phyloP scores from a whole-genome alignment of 2,113 vertebrate species.

The Erythrocercus mccallii region DNA sequence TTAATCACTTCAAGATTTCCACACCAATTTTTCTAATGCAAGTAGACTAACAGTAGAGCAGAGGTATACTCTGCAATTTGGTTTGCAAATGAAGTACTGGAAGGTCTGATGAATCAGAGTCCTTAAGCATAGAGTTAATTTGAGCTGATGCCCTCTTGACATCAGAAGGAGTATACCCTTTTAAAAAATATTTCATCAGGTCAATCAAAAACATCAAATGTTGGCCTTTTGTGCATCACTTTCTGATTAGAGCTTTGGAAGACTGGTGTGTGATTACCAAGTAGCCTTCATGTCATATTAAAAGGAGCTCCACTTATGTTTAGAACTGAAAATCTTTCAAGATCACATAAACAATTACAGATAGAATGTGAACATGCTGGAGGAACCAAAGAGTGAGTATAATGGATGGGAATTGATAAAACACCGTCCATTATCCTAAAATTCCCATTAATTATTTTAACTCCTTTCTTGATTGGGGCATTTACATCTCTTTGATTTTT shows the following conservation, averaged over 20 bases:
- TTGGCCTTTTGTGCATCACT: background rate
- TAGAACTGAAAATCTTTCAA: constrained; percentile 4
- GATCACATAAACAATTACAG: background rate
- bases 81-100: background rate
- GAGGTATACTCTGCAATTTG: background rate
- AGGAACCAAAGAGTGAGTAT: background rate
- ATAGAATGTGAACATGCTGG: background rate
- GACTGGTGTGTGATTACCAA: background rate
- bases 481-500: background rate
- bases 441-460: background rate
- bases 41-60: background rate
- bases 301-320: background rate
- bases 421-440: background rate
- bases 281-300: background rate
- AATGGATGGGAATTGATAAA: background rate
- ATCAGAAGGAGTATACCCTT: background rate
- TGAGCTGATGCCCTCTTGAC: background rate
- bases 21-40: background rate
- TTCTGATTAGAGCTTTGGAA: constrained; percentile 7
- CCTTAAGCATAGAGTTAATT: background rate
- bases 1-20: background rate
- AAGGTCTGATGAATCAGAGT: background rate
- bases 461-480: background rate
- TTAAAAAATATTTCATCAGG: background rate
- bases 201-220: background rate